Conservation (phyloP, 2,113 vertebrate species). For the Crotalus helleri region DNA sequence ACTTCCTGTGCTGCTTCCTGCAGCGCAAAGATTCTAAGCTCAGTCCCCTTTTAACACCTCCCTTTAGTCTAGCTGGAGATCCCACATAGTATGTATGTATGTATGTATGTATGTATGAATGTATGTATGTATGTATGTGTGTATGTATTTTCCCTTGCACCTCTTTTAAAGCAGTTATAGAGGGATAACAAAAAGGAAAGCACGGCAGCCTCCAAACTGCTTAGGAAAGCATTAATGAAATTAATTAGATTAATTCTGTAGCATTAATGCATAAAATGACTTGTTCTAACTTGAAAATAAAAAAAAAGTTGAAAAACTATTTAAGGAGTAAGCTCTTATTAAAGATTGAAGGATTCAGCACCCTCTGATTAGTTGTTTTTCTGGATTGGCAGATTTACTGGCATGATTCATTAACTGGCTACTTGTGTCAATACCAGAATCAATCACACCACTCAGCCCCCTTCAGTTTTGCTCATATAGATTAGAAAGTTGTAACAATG, state of each 20-base stretch:
- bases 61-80: background rate
- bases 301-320: background rate
- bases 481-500: background rate
- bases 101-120: no score
- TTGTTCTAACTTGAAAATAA: background rate
- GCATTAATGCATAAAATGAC: background rate
- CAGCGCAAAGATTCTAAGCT: background rate
- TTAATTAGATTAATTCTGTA: background rate
- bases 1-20: background rate
- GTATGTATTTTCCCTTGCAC: background rate
- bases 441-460: background rate
- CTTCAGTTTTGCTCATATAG: background rate
- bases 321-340: background rate
- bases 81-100: background rate
- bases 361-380: background rate
- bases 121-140: no score
- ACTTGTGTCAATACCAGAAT: background rate
- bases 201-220: background rate
- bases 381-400: background rate
- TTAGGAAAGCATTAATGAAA: background rate
- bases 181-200: background rate
- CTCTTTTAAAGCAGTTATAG: background rate
- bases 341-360: background rate
- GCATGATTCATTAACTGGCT: background rate
- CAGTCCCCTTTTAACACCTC: background rate